A percentile compares a stretch with the other conserved stretches of the same genome.
Conservation (phyloP, 2,113 vertebrate genomes). For the Sinosuthora webbiana region DNA sequence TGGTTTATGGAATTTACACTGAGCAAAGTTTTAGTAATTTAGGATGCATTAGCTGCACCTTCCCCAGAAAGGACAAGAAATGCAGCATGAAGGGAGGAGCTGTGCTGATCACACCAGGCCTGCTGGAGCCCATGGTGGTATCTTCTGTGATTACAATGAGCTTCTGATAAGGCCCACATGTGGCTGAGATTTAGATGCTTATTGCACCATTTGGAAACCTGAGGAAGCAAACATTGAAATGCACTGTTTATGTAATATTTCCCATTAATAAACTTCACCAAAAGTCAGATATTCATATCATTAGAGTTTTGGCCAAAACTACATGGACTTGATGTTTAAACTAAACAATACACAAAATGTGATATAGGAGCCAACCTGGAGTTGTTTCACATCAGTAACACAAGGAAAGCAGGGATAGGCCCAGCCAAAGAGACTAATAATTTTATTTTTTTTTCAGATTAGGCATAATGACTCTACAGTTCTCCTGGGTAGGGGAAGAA, state of each 20-base stretch:
- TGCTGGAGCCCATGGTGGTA: background rate
- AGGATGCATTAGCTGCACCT: background rate
- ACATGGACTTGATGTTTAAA: background rate
- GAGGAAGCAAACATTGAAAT: background rate
- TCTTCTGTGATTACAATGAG: background rate
- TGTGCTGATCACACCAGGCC: background rate
- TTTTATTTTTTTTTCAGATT: background rate
- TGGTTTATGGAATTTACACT: background rate
- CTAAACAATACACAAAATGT: background rate
- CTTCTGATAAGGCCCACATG: background rate
- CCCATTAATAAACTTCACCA: background rate
- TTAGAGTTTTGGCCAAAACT: background rate
- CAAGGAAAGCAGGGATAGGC: background rate
- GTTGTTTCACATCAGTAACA: background rate
- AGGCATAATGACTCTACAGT: background rate
- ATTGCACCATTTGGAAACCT: background rate
- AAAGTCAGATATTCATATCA: background rate
- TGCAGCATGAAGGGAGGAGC: background rate
- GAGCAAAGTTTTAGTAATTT: background rate
- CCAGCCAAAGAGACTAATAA: background rate
- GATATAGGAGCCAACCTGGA: background rate
- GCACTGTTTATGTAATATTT: no score
- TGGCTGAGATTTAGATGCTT: accelerated
- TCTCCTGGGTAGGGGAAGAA: background rate
- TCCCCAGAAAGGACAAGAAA: background rate